Base-by-base conservation (phyloP, 2,113 vertebrate genomes). In the Tiliqua scincoides region DNA sequence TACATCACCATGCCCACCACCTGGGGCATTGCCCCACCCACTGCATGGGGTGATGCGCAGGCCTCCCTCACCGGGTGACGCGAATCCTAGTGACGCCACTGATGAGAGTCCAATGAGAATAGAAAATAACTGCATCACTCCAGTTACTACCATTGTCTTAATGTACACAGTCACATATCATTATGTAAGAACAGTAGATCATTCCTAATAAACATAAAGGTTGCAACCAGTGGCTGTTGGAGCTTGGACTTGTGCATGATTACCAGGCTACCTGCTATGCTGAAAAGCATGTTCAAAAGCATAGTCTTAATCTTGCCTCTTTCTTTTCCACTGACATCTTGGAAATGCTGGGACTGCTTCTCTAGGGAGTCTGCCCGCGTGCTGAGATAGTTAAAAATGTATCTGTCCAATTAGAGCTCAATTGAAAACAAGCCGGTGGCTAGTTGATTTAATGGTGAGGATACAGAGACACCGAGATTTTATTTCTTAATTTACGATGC, bases 351-450 rank as follows among this genome's bases (percentile, higher is more conserved):
- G 80, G 70, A 91, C 72, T 85, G 40, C 48, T 91, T 87, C 80
- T 91, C 79, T 80, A 40, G 10, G 83, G 84, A 91, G 91, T 48
- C 35, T 77, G 43, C 32, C 89, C 48, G 79, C 79, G 73, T 21
- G 35, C 88, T 79, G 87, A 83, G 90, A 87, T 80, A 65, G 73
- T 95, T 93, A 89, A 88, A 92, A 84, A 80, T 82, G 11, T 93
- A 92, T 88, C 80, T 93, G 84, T 91, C 87, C 91, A 92, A 81
- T 95, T 95, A 95, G 83, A 91, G 43, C 40, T 82, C 75, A 84
- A 88, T 85, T 93, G 82, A 86, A 84, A 84, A 88, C 91, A 86
- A 93, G 83, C 84, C 86, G 1, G 11, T 81, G 80, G 80, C 80
- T 85, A 88, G 23, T 85, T 93, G 89, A 61, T 90, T 91, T 91